Base-by-base conservation (phyloP, 2,113 vertebrate genomes). In the Austrofundulus limnaeus region DNA sequence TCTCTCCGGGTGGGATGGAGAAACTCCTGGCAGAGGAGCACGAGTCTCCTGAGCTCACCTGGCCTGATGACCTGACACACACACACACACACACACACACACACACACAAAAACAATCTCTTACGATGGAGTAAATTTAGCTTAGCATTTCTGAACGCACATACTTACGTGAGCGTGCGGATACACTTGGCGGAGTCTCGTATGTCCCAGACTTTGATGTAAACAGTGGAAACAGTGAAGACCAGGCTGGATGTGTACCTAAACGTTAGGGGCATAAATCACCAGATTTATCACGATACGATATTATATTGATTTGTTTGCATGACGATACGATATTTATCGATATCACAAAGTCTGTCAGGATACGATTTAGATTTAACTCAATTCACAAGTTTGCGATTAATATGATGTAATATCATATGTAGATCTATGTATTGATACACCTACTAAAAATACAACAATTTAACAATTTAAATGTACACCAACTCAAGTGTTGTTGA, bases 151-250 rank as follows among this genome's bases (percentile, higher is more conserved):
- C n/a, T 38, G 37, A 10, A 38, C 11, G 5, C 1, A 0, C 3
- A 11, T 52, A 93, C 95, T 94, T 87, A 99, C 96, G 94, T 95
- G 48, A 99, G 83, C 0, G 96, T 96, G 49, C 95, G 94, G 66
- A 99, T 93, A 65, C 97, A 99, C 81, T 96, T 99, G 4, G 97
- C 96, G 4, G 95, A 97, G 77, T 98, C 97, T 66, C 97, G 91
- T 77, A 99, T 99, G 82, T 99, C 97, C 97, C 97, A 99, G 83
- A 99, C 95, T 87, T 98, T 98, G 89, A 99, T 93, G 79, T 96
- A 96, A 79, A 94, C 94, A 21, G 95, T 96, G 52, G 97, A 98
- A 58, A 96, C 92, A 0, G 95, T 98, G 89, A 98, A 98, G 61
- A 99, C 97, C n/a, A 99, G 89, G 75, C 96, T 96, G 45, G 95